These are phyloP conservation scores for Triplophysa tibetana DNA, from an alignment of 2,113 vertebrate species.

Conservation along the genomic window DNA sequence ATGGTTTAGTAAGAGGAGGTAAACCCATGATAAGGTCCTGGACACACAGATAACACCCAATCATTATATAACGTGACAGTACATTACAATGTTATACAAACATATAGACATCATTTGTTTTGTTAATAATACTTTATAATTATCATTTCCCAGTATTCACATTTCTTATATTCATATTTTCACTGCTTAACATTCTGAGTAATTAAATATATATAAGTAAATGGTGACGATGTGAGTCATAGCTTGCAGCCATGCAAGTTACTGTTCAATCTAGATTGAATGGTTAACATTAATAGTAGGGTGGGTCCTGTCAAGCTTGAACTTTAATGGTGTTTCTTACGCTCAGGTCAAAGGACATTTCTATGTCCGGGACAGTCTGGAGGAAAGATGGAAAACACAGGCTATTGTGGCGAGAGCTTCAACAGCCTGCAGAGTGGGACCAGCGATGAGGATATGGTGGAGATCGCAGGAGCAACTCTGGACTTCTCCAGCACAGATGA, in stretches of 20 bases:
- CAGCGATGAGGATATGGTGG: constrained; percentile 86
- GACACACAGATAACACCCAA: too few species aligned
- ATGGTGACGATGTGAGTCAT: neutral
- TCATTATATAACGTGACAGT: too few species aligned
- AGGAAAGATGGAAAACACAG: constrained; percentile 75
- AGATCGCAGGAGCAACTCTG: constrained; percentile 77
- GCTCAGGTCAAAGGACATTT: constrained; percentile 34
- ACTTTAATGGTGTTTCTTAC: constrained; percentile 1
- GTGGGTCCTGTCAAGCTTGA: constrained; percentile 11
- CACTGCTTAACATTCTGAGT: too few species aligned
- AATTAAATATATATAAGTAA: neutral
- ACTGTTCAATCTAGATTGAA: neutral
- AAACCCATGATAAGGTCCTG: neutral
- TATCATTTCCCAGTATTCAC: too few species aligned
- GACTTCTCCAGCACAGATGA: constrained; percentile 82
- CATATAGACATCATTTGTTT: too few species aligned
- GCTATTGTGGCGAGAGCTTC: constrained; percentile 75
- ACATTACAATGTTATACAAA: too few species aligned
- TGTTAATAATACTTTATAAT: too few species aligned
- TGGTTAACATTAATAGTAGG: constrained; percentile 34
- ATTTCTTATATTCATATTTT: too few species aligned
- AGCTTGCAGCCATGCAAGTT: neutral
- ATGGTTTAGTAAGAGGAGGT: neutral
- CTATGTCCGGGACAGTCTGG: constrained; percentile 5
- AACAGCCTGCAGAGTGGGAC: constrained; percentile 78